Conservation (phyloP, 2,113 vertebrate genomes). For the Argyrosomus japonicus region DNA sequence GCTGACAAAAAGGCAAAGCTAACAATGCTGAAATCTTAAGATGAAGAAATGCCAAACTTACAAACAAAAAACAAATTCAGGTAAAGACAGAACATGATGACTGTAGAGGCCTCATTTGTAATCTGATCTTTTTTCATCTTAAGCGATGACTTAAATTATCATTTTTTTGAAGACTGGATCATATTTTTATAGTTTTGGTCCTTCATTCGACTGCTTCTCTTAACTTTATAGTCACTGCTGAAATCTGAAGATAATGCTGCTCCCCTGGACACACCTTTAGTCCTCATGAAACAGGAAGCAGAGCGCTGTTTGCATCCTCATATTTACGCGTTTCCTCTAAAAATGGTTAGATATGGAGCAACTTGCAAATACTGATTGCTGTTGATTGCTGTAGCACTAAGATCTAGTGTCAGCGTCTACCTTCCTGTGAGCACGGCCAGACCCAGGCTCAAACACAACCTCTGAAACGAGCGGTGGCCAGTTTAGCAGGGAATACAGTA, state of each 20-base stretch:
- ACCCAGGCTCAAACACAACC: too few species aligned
- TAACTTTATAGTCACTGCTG: neutral
- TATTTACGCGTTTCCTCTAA: too few species aligned
- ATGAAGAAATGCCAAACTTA: constrained; percentile 8
- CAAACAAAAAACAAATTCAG: neutral
- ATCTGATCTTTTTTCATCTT: neutral
- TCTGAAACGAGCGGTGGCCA: too few species aligned
- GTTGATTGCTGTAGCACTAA: too few species aligned
- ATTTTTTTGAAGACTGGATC: neutral
- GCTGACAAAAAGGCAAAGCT: constrained; percentile 3
- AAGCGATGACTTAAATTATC: neutral
- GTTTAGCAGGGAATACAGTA: too few species aligned
- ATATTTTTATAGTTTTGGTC: neutral
- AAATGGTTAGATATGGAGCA: too few species aligned
- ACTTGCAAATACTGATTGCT: too few species aligned
- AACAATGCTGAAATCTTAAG: neutral
- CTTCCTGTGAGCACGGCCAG: too few species aligned
- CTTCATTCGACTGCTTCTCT: neutral
- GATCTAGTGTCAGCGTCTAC: too few species aligned
- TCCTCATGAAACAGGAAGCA: too few species aligned
- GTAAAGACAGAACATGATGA: constrained; percentile 2
- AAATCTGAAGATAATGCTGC: neutral
- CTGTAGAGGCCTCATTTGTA: neutral
- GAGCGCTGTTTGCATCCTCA: too few species aligned
- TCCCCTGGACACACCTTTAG: neutral